Conservation (phyloP, 2,797 vertebrate species). For the Streptopelia turtur region DNA sequence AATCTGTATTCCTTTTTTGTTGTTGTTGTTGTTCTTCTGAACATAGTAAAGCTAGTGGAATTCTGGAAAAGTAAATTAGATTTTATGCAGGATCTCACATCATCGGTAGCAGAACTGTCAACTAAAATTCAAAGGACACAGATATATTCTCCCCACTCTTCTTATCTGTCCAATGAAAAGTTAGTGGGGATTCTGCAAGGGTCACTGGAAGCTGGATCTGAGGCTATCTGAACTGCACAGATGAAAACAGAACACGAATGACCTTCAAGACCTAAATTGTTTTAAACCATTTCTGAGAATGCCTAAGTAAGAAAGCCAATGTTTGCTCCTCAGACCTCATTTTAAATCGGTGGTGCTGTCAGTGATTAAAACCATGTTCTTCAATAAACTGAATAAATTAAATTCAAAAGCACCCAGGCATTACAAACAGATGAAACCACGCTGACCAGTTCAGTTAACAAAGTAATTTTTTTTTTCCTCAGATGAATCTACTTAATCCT, state of each 20-base stretch:
- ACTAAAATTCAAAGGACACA: neutral
- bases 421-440: constrained; percentile 11
- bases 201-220: neutral
- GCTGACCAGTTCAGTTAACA: neutral
- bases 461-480: neutral
- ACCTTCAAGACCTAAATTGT: constrained; percentile 6
- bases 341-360: neutral
- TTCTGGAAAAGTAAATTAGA: neutral
- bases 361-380: constrained; percentile 33
- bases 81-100: neutral
- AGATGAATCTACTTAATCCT: neutral
- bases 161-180: neutral
- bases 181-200: neutral
- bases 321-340: neutral
- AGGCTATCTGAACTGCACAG: neutral
- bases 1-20: neutral
- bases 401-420: constrained; percentile 5
- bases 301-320: neutral
- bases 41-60: neutral
- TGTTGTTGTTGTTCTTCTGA: neutral
- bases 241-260: constrained; percentile 4
- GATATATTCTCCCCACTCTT: neutral
- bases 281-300: constrained; percentile 8
- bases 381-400: constrained; percentile 12
- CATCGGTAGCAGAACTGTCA: neutral